A percentile compares a stretch with the other conserved stretches of the same genome.
Conservation (phyloP, 2,113 vertebrate species). For the Oncorhynchus keta region DNA sequence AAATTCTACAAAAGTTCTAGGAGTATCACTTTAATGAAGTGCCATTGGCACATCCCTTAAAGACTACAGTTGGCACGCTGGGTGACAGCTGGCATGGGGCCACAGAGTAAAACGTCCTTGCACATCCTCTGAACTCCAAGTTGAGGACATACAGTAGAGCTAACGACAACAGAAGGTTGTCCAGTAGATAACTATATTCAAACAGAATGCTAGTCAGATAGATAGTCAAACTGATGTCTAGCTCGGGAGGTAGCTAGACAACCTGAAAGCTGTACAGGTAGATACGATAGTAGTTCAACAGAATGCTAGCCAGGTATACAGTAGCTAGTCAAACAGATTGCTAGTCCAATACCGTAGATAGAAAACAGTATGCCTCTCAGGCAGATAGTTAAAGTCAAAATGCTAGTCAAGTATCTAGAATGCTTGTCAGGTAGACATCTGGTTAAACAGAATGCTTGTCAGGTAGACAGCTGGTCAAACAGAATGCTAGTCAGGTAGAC, state of each 20-base stretch:
- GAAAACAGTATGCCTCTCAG: not conserved
- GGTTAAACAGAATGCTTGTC: not conserved
- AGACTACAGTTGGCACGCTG: constrained; percentile 8
- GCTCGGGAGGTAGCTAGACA: no score
- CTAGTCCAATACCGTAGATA: not conserved
- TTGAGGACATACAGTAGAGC: constrained; percentile 5
- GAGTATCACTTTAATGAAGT: constrained; percentile 4
- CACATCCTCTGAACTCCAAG: constrained; percentile 1
- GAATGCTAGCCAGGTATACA: not conserved
- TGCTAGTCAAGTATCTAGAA: not conserved
- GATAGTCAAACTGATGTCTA: not conserved
- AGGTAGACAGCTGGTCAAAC: not conserved
- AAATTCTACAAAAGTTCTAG: no score
- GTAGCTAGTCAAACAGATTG: not conserved
- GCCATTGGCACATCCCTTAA: constrained; percentile 12
- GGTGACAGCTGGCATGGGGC: constrained; percentile 20
- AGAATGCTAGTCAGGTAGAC: not conserved
- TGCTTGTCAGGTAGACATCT: not conserved
- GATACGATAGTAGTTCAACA: not conserved
- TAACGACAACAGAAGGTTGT: not conserved
- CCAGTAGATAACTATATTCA: not conserved
- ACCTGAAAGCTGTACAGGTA: no score
- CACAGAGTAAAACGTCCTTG: constrained; percentile 9
- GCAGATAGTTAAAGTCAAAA: not conserved
- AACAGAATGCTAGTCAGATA: not conserved